A percentile compares a stretch with the other conserved stretches of the same genome.
phyloP scores from a whole-genome alignment of 1,140 invertebrate genomes.

The Tetramorium parvispinum region DNA sequence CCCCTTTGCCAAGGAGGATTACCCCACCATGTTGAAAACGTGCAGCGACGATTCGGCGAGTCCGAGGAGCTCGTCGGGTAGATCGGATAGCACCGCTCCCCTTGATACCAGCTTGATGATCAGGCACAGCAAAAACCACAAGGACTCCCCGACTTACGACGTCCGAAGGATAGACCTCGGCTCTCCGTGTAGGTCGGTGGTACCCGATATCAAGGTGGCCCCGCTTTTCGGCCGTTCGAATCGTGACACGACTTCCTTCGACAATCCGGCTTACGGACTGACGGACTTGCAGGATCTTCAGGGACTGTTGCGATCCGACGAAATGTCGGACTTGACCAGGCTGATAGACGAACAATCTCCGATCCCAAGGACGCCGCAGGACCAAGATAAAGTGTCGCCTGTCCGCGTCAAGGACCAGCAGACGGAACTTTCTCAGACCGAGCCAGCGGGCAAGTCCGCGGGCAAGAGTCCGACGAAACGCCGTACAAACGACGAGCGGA shows the following conservation, averaged over 20 bases:
- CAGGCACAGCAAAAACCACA: constrained; percentile 56
- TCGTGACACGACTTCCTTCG: constrained; percentile 80
- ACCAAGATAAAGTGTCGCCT: constrained; percentile 25
- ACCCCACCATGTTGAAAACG: constrained; percentile 84
- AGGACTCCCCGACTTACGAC: constrained; percentile 79
- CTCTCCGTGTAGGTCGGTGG: constrained; percentile 78
- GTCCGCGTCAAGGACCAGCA: constrained; percentile 53
- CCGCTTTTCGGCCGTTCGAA: constrained; percentile 67
- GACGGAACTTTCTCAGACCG: neutral
- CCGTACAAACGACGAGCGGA: constrained; percentile 62
- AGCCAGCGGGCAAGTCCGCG: constrained; percentile 24
- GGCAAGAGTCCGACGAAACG: constrained; percentile 50
- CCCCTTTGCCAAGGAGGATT: constrained; percentile 84
- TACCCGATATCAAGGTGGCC: constrained; percentile 77
- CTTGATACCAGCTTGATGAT: constrained; percentile 79
- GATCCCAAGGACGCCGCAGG: constrained; percentile 44
- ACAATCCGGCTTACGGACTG: constrained; percentile 83
- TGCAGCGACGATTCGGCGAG: constrained; percentile 84
- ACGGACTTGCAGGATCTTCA: constrained; percentile 80
- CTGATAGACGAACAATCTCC: constrained; percentile 79
- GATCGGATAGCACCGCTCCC: constrained; percentile 83
- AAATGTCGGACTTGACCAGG: constrained; percentile 80
- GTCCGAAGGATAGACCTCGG: constrained; percentile 81
- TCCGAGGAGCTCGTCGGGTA: constrained; percentile 82
- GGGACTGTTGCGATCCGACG: constrained; percentile 78